Base-by-base conservation (phyloP, 2,113 vertebrate species). In the Pseudorectes ferrugineus region DNA sequence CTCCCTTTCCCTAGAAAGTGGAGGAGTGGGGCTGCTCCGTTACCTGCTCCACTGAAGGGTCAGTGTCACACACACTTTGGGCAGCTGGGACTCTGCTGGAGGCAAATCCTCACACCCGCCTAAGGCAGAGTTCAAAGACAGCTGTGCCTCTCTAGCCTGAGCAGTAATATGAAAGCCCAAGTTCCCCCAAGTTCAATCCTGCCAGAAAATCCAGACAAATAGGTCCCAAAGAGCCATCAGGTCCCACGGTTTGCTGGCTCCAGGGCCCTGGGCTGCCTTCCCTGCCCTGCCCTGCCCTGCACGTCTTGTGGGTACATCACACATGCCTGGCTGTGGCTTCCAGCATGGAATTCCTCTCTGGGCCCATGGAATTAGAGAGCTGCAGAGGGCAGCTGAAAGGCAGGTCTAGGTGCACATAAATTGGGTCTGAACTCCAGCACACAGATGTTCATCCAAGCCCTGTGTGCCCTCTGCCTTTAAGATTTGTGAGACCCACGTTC, bases 211-310 rank as follows among this genome's bases (percentile, higher is more conserved):
- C 1, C 5, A 61, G 58, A 26, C 28, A 72, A 46, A 38, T 9
- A 25, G 9, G 23, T 58, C 29, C 51, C 22, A 13, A 4, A 42
- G 63, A 81, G 7, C 42, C 52, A 29, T 6, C 25, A 21, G 35
- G 28, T 31, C 31, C 23, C 35, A 35, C 0, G 0, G 10, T 29
- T 3, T 19, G 9, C 38, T 48, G 28, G 40, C 33, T 71, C 10
- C 66, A 58, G 33, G 22, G 42, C 49, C 49, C 14, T 42, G 61
- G 38, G 42, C 31, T 62, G 9, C 67, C 33, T 45, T 8, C 51
- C 20, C 29, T 3, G 7, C 58, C 20, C 43, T 45, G 58, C 38
- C 28, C 12, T 20, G 65, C 46, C 62, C 59, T 80, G 55, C 59
- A 2, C n/a, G 19, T 10, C 19, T 29, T 38, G 17, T 14, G 49